Percentiles rank a stretch among this genome's conserved stretches.
phyloP scores from a whole-genome alignment of 2,888 invertebrate genomes.

The Schrankia costaestrigalis region DNA sequence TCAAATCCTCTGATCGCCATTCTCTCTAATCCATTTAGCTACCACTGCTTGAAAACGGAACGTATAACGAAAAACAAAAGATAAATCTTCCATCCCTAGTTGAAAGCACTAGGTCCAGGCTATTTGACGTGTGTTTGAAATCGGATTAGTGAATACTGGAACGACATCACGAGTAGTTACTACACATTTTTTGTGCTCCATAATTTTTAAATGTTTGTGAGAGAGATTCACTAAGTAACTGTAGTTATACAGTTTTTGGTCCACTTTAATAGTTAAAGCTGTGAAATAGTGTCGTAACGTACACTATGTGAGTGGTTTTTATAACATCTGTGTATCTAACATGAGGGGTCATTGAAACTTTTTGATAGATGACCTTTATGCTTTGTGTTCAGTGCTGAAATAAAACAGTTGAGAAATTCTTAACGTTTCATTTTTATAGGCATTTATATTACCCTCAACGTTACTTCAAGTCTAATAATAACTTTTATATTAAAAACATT shows the following conservation, averaged over 20 bases:
- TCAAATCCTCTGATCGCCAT: too few species aligned
- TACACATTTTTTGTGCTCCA: neutral
- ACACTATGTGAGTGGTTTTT: neutral
- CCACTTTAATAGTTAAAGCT: neutral
- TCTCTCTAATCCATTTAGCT: too few species aligned
- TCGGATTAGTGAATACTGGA: slow-evolving; percentile 11
- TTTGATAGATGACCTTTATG: too few species aligned
- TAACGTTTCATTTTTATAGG: too few species aligned
- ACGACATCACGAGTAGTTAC: neutral
- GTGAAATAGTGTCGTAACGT: neutral
- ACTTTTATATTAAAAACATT: too few species aligned
- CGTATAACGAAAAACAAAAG: neutral
- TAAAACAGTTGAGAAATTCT: too few species aligned
- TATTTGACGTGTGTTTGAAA: slow-evolving; percentile 9
- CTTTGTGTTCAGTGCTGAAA: too few species aligned
- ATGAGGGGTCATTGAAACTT: too few species aligned
- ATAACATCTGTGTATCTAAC: too few species aligned
- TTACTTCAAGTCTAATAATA: too few species aligned
- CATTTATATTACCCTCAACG: too few species aligned
- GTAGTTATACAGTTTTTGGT: neutral
- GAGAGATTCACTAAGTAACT: neutral
- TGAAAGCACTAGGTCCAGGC: neutral
- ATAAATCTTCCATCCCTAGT: neutral
- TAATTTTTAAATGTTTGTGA: neutral
- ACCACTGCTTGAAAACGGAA: neutral